phyloP scores from a whole-genome alignment of 2,888 invertebrate species.

The Serripes groenlandicus region DNA sequence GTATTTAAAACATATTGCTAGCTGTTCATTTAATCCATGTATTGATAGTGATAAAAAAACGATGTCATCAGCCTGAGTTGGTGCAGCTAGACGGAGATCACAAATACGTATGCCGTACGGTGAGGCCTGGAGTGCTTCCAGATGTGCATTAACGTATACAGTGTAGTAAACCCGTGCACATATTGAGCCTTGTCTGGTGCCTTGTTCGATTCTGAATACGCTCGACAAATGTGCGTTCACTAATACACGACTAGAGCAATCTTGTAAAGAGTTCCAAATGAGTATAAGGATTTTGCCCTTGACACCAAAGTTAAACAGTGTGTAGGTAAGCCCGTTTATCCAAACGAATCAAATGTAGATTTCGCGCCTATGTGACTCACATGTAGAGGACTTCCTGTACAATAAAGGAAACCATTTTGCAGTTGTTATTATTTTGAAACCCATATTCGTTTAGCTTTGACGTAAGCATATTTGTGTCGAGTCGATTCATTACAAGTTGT shows the following conservation, averaged over 20 bases:
- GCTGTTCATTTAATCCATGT: neutral
- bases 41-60: constrained; percentile 9
- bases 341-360: too few relatives aligned
- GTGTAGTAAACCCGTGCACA: constrained; percentile 24
- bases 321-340: constrained; percentile 24
- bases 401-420: too few relatives aligned
- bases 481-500: too few relatives aligned
- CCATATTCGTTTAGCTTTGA: too few relatives aligned
- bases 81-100: neutral
- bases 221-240: neutral
- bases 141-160: constrained; percentile 16
- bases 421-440: too few relatives aligned
- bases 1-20: constrained; percentile 6
- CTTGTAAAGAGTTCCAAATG: constrained; percentile 3
- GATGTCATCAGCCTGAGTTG: constrained; percentile 29
- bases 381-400: too few relatives aligned
- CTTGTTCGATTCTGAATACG: constrained; percentile 20
- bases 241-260: constrained; percentile 3
- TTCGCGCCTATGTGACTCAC: too few relatives aligned
- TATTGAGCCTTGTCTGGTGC: constrained; percentile 24
- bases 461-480: too few relatives aligned
- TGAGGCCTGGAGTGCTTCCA: constrained; percentile 3
- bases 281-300: constrained; percentile 1
- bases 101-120: constrained; percentile 15
- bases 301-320: constrained; percentile 4